Percentiles rank a stretch among this genome's conserved stretches.
phyloP scores from a whole-genome alignment of 2,797 vertebrate genomes.

The Bufotes viridis region DNA sequence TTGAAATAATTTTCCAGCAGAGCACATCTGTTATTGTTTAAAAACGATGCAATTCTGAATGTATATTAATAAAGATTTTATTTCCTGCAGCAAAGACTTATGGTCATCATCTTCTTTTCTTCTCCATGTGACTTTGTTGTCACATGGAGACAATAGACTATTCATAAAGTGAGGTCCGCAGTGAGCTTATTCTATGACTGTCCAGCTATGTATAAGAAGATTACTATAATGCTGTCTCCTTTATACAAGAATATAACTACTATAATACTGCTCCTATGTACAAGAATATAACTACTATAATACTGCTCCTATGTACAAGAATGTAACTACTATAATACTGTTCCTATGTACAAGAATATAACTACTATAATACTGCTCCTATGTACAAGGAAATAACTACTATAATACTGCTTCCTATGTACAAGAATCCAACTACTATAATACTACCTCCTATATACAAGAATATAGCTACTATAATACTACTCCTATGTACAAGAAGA shows the following conservation, averaged over 20 bases:
- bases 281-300: too few relatives aligned
- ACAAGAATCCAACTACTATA: constrained; percentile 3
- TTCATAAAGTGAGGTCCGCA: neutral
- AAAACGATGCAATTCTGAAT: constrained; percentile 22
- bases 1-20: constrained; percentile 60
- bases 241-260: too few relatives aligned
- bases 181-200: neutral
- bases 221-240: too few relatives aligned
- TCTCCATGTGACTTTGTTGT: neutral
- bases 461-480: neutral
- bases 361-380: neutral
- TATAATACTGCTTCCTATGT: neutral
- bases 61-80: constrained; percentile 42
- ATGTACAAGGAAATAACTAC: constrained; percentile 1
- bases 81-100: neutral
- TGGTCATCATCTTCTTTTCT: neutral
- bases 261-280: too few relatives aligned
- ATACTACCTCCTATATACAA: neutral
- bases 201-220: too few relatives aligned
- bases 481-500: neutral
- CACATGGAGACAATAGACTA: neutral
- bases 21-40: constrained; percentile 58
- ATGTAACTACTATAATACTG: too few relatives aligned
- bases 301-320: too few relatives aligned
- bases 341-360: neutral